A percentile compares a stretch with the other conserved stretches of the same genome.
Evolutionary conservation across 2,888 invertebrate genomes (phyloP).

Genomic region (Emesis russula): DNA sequence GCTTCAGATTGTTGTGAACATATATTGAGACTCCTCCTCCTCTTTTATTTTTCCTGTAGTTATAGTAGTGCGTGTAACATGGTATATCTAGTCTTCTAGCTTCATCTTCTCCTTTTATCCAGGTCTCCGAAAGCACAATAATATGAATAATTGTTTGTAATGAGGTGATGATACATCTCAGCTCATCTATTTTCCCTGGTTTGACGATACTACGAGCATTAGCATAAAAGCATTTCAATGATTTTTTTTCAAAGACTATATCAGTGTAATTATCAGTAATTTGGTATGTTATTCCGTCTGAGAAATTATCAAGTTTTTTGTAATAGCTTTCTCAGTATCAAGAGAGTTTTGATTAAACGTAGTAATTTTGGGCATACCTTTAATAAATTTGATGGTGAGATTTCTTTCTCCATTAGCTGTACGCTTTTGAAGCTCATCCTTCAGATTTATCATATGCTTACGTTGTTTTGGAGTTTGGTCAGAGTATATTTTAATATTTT

Average conservation of each 20-base stretch:
- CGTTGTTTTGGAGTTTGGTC: slow-evolving; percentile 73
- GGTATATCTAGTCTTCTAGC: slow-evolving; percentile 53
- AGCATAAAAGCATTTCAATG: slow-evolving; percentile 44
- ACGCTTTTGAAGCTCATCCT: slow-evolving; percentile 48
- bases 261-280: no score
- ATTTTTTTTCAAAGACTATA: slow-evolving; percentile 31
- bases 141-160: slow-evolving; percentile 51
- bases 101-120: slow-evolving; percentile 72
- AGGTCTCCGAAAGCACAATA: slow-evolving; percentile 75
- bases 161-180: slow-evolving; percentile 36
- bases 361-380: slow-evolving; percentile 71
- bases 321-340: no score
- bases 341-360: not conserved
- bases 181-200: slow-evolving; percentile 45
- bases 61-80: slow-evolving; percentile 78
- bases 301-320: slow-evolving; percentile 18
- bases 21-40: slow-evolving; percentile 85
- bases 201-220: slow-evolving; percentile 43
- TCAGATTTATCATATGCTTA: slow-evolving; percentile 51
- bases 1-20: slow-evolving; percentile 74
- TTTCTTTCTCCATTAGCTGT: slow-evolving; percentile 57
- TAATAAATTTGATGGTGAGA: slow-evolving; percentile 69
- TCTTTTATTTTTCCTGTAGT: slow-evolving; percentile 65
- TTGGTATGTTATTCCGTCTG: no score
- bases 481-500: slow-evolving; percentile 10